phyloP scores from a whole-genome alignment of 2,797 vertebrate genomes.

The Poeciliopsis paucimaculata region DNA sequence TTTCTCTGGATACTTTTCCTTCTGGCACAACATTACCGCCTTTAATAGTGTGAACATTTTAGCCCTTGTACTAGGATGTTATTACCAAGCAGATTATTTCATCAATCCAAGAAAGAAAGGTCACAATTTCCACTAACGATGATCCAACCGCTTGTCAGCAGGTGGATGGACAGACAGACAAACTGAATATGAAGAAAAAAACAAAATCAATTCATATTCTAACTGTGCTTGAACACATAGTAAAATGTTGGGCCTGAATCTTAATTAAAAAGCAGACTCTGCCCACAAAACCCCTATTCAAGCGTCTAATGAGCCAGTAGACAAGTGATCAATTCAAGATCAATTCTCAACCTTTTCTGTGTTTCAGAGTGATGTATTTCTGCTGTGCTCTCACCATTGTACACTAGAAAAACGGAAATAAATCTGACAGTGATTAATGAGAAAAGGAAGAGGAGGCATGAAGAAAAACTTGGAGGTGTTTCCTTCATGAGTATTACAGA shows the following conservation, averaged over 20 bases:
- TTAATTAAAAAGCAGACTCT: constrained; percentile 14
- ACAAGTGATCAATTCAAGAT: constrained; percentile 46
- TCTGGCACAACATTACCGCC: constrained; percentile 17
- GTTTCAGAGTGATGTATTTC: constrained; percentile 21
- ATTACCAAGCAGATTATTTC: constrained; percentile 22
- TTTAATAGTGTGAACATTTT: constrained; percentile 34
- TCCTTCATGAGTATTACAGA: neutral
- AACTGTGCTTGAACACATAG: constrained; percentile 8
- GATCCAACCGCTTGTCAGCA: constrained; percentile 58
- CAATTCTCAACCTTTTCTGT: constrained; percentile 32
- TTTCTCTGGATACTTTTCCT: constrained; percentile 3
- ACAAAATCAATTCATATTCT: constrained; percentile 24
- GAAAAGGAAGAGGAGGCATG: neutral
- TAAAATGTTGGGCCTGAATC: constrained; percentile 14
- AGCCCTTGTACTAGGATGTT: constrained; percentile 29
- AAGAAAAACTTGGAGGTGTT: neutral
- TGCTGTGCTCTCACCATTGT: constrained; percentile 23
- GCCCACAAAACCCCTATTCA: constrained; percentile 8
- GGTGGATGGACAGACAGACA: neutral
- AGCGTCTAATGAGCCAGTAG: constrained; percentile 28
- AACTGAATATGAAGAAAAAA: constrained; percentile 27
- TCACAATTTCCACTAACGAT: constrained; percentile 56
- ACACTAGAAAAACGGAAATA: neutral
- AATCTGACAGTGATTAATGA: constrained; percentile 7
- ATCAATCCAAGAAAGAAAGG: constrained; percentile 55